These are phyloP conservation scores for Malacoraja senta DNA, from an alignment of 2,797 vertebrate genomes.

Conservation along the genomic window DNA sequence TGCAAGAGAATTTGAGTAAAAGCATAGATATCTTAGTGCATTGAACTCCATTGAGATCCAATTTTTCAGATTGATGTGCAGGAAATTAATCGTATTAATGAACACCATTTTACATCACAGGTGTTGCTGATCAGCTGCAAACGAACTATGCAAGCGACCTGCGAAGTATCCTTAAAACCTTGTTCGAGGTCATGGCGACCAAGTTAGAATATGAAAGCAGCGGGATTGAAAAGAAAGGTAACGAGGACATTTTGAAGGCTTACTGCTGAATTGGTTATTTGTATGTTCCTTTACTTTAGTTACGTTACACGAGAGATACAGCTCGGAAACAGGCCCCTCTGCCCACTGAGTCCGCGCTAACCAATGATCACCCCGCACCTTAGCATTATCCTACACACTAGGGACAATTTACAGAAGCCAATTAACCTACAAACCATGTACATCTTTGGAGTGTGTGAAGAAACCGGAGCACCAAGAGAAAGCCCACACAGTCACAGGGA, in stretches of 20 bases:
- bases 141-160: conserved; percentile 96
- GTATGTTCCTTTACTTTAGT: neutral
- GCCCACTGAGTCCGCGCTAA: too few species aligned
- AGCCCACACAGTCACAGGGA: too few species aligned
- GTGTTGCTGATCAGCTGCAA: conserved; percentile 94
- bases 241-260: conserved; percentile 26
- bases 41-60: neutral
- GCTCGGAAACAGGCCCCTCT: too few species aligned
- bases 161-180: conserved; percentile 88
- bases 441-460: too few species aligned
- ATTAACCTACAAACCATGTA: too few species aligned
- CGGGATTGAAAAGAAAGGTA: conserved; percentile 81
- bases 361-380: too few species aligned
- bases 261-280: neutral
- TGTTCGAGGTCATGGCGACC: conserved; percentile 96
- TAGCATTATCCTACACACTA: too few species aligned
- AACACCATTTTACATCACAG: conserved; percentile 50
- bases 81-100: neutral
- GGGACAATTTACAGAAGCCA: too few species aligned
- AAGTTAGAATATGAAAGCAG: conserved; percentile 79
- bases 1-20: too few species aligned
- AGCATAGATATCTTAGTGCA: too few species aligned
- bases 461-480: too few species aligned
- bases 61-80: neutral
- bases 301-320: too few species aligned